A percentile compares a stretch with the other conserved stretches of the same genome.
phyloP scores from a whole-genome alignment of 2,888 invertebrate species.

The Bibio marci region DNA sequence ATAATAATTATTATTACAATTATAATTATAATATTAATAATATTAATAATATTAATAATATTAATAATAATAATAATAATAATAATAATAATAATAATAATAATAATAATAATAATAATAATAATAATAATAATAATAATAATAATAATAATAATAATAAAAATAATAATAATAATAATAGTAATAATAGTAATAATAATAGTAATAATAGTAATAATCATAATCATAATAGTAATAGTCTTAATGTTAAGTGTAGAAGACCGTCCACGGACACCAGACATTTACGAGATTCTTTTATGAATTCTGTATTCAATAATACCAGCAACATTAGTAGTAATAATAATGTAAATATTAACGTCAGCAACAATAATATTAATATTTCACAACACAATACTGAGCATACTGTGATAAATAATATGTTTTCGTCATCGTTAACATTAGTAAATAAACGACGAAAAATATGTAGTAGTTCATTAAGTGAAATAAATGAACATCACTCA shows the following conservation, averaged over 20 bases:
- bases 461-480: conserved; percentile 22
- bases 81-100: not conserved
- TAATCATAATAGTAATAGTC: conserved; percentile 3
- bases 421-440: too few species aligned
- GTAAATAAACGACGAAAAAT: conserved; percentile 37
- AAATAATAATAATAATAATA: not conserved
- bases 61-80: not conserved
- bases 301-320: conserved; percentile 5
- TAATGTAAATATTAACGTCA: too few species aligned
- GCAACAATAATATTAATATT: too few species aligned
- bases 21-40: not conserved
- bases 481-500: conserved; percentile 22
- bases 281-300: conserved; percentile 1
- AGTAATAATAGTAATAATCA: too few species aligned
- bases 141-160: not conserved
- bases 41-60: conserved; percentile 1
- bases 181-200: not conserved
- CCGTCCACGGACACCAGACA: conserved; percentile 32
- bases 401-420: too few species aligned
- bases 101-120: not conserved
- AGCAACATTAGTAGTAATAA: too few species aligned
- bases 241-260: conserved; percentile 22
- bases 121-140: not conserved
- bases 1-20: too few species aligned
- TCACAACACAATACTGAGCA: too few species aligned